phyloP scores from a whole-genome alignment of 2,113 vertebrate species.

The Xiphophorus maculatus region DNA sequence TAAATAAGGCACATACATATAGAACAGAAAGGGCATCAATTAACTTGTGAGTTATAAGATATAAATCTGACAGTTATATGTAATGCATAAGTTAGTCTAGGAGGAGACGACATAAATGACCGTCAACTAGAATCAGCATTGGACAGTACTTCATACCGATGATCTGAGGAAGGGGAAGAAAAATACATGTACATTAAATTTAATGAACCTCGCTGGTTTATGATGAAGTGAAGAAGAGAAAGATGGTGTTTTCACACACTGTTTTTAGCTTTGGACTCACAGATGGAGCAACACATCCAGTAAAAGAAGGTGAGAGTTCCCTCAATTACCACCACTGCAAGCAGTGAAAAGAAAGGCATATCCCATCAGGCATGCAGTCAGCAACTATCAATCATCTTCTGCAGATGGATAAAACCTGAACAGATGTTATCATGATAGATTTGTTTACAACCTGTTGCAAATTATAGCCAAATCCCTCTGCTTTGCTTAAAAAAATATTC shows the following conservation, averaged over 20 bases:
- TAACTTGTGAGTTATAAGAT: too few relatives aligned
- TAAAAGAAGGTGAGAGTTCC: conserved; percentile 13
- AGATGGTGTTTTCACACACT: not conserved
- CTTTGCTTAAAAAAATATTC: not conserved
- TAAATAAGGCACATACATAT: too few relatives aligned
- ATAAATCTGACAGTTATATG: too few relatives aligned
- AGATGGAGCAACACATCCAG: conserved; percentile 1
- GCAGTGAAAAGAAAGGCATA: not conserved
- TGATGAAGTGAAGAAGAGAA: not conserved
- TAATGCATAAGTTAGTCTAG: too few relatives aligned
- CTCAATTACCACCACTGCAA: conserved; percentile 10
- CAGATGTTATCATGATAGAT: not conserved
- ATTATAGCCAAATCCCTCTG: not conserved
- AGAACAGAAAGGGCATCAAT: too few relatives aligned
- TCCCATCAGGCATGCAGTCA: conserved; percentile 10
- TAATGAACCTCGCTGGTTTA: not conserved
- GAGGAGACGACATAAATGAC: too few relatives aligned
- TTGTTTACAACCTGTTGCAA: not conserved
- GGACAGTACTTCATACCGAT: too few relatives aligned
- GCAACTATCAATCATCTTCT: not conserved
- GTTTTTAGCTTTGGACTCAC: not conserved
- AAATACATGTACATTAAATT: not conserved
- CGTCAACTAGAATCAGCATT: too few relatives aligned
- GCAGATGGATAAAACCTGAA: not conserved
- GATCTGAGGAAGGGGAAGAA: not conserved